Base-by-base conservation (phyloP, 2,888 invertebrate species). In the Invenusta paracnida region DNA sequence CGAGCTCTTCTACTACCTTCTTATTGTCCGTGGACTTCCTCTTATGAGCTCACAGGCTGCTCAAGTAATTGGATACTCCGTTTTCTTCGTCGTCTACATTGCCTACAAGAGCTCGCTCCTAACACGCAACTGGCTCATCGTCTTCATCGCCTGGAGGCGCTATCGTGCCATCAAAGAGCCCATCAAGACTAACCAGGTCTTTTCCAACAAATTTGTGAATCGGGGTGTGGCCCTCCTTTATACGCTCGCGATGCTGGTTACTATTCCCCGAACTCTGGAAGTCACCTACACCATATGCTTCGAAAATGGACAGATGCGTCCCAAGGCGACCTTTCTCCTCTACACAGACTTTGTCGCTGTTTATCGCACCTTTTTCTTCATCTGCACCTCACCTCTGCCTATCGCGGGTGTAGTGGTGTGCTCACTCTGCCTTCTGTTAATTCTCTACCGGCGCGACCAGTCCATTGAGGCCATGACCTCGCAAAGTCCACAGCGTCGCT, bases 71-170 rank as follows among this genome's bases (percentile, higher is more conserved):
- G 30, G 30, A 30, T 85, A 85, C 31, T 48, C 67, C 17, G 48
- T 85, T 31, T 85, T 79, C 25, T 25, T 81, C 30, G 28, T 25
- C 1, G 30, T 83, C 29, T 85, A 84, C 85, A 17, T 85, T 27
- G 17, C 85, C 28, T 85, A 85, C 31, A 85, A 85, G 31, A 29
- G 29, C 66, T 85, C 85, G 17, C 67, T 85, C 28, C n/a, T 85
- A 2, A 27, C 85, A 2, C 30, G 85, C 28, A 85, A 85, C 67
- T 85, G 85, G 85, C 29, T 85, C 30, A 25, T 85, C 23, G 85
- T 85, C 11, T 67, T 85, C 25, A 85, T 85, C 29, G 85, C 85
- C 0, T 85, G 85, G 85, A 11, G 85, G 13, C 85, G 85, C 30
- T 85, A 86, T 29, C 29, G 85, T 23, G 85, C 85, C 17, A 85